These are phyloP conservation scores for Seira musarum DNA, from an alignment of 2,888 invertebrate genomes.

Conservation along the genomic window DNA sequence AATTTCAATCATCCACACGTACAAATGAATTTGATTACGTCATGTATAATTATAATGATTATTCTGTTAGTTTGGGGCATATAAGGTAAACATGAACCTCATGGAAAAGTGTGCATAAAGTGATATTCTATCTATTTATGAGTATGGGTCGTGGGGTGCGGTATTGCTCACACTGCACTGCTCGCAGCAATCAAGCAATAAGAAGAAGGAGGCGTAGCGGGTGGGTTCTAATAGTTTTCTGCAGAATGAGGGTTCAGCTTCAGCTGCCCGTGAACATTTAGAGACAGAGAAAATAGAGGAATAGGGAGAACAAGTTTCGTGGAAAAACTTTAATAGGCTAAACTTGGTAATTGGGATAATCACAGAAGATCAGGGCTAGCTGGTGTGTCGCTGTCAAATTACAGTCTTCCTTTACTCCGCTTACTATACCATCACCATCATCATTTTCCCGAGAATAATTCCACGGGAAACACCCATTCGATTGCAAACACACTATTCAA, in stretches of 20 bases:
- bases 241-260: neutral
- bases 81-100: neutral
- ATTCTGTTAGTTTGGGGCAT: neutral
- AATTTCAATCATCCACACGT: constrained; percentile 24
- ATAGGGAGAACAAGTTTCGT: neutral
- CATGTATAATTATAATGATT: neutral
- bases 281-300: neutral
- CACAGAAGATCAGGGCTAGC: constrained; percentile 49
- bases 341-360: constrained; percentile 57
- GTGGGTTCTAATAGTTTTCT: neutral
- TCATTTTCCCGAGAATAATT: neutral
- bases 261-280: neutral
- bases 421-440: neutral
- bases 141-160: neutral
- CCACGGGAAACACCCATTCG: neutral
- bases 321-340: constrained; percentile 44
- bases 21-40: neutral
- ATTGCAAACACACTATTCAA: neutral
- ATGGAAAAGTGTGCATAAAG: neutral
- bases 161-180: no score
- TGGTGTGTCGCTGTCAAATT: constrained; percentile 43
- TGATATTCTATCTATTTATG: neutral
- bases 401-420: constrained; percentile 9
- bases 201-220: neutral
- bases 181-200: neutral